phyloP scores from a whole-genome alignment of 2,113 vertebrate species.

The Conger conger region DNA sequence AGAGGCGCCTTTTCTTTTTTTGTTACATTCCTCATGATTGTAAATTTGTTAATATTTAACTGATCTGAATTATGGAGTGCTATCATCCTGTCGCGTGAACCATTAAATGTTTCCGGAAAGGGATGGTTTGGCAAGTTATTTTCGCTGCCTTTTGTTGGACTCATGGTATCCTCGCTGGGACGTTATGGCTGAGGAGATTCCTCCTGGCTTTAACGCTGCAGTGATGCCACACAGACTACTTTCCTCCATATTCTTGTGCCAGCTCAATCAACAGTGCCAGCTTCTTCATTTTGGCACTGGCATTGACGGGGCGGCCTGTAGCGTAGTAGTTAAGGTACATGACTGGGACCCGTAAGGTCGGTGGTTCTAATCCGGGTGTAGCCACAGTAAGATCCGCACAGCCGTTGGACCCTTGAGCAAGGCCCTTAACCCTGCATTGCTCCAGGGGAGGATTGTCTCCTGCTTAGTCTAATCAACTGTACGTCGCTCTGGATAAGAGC shows the following conservation, averaged over 20 bases:
- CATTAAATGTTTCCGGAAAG: constrained; percentile 75
- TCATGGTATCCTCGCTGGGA: neutral
- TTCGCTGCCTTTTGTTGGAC: neutral
- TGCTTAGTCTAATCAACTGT: too few relatives aligned
- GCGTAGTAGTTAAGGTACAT: too few relatives aligned
- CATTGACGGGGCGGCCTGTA: too few relatives aligned
- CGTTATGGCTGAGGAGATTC: neutral
- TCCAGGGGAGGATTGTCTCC: too few relatives aligned
- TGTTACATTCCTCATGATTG: constrained; percentile 99
- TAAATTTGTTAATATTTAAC: constrained; percentile 99
- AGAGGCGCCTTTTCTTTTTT: constrained; percentile 79
- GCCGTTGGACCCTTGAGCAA: too few relatives aligned
- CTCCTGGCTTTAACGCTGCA: neutral
- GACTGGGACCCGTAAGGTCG: too few relatives aligned
- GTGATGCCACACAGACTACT: neutral
- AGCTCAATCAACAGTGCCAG: too few relatives aligned
- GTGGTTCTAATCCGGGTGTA: too few relatives aligned
- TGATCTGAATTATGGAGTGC: constrained; percentile 89
- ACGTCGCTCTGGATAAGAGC: too few relatives aligned
- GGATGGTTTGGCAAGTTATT: constrained; percentile 10
- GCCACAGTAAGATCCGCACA: too few relatives aligned
- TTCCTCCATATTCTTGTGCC: too few relatives aligned
- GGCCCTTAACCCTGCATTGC: too few relatives aligned
- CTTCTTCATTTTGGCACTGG: neutral
- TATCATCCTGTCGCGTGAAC: constrained; percentile 85